Base-by-base conservation (phyloP, 2,113 vertebrate genomes). In the Melierax canorus region DNA sequence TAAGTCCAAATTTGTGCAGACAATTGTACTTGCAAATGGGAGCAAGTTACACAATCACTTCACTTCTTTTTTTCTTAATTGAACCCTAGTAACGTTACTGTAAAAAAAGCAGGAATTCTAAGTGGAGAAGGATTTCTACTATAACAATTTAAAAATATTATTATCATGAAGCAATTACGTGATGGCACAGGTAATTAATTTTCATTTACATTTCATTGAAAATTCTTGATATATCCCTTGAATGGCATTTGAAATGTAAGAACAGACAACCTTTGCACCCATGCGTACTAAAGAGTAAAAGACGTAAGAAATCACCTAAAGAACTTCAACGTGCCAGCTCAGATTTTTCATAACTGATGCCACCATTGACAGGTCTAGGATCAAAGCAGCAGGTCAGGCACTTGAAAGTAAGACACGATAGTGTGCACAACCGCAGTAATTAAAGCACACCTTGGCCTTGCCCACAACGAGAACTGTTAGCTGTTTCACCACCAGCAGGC, bases 361-460 rank as follows among this genome's bases (percentile, higher is more conserved):
- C 58, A 76, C n/a, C 53, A 45, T 23, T 36, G 39, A 79, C 41
- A 50, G 24, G 11, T 79, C 62, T 51, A 51, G 38, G n/a, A 76
- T 39, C 71, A 76, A 91, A 97, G 74, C 36, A 90, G 51, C 51
- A 50, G 32, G 26, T 82, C 78, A 96, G 94, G 95, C 95, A 96
- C 96, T 95, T 95, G 64, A 79, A 87, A 82, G 20, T 94, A 94
- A 96, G 92, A 95, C 74, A 85, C 2, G 0, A 63, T 16, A 73
- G 34, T 51, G 62, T 51, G 12, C 72, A 74, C 19, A 69, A 41
- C 48, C 2, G 4, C 46, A 41, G 76, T 48, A 68, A 60, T 62
- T 67, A 68, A 62, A 94, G 10, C 36, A 66, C 22, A 55, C 41
- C 45, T 86, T 32, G 60, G 39, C 45, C 39, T 90, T 79, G 66